Base-by-base conservation (phyloP, 1,140 invertebrate species). In the Aphaenogaster ashmeadi region DNA sequence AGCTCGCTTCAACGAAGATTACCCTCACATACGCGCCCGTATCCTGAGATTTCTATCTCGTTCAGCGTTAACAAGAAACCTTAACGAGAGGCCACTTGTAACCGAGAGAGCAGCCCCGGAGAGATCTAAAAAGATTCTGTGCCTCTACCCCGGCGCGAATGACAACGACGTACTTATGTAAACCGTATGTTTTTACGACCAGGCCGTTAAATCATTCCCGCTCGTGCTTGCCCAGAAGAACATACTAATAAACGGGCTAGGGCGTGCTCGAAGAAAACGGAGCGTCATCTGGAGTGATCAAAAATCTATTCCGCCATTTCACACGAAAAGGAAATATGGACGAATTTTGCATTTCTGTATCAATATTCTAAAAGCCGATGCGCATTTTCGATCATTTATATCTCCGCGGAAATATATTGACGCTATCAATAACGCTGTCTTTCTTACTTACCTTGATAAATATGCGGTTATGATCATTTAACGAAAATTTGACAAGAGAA, bases 141-240 rank as follows among this genome's bases (percentile, higher is more conserved):
- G 62, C 50, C 86, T 79, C 88, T 47, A 38, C 87, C 74, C 56
- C 27, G 64, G 74, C 69, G 74, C 71, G 92, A 90, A 92, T 92
- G 90, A 92, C 92, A 90, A 92, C 86, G 91, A 89, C 81, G 90
- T 92, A 89, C 90, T 93, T 93, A 92, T 93, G 92, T 92, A 92
- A 93, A 92, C 91, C 91, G 87, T 86, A 83, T 89, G 91, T 93
- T 92, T 89, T 91, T 88, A 90, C 62, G 50, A 9, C n/a, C 52
- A 15, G 56, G 60, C 67, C 91, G 86, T 91, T 93, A 93, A 93
- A 93, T 93, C 91, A 93, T 91, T 92, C 92, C 83, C 87, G 38
- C 75, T 54, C 88, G 88, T 88, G 89, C 89, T 91, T 81, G 84
- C 80, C 86, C 89, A 84, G 79, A 92, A 92, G 91, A 90, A 87